These are phyloP conservation scores for Anoplophora glabripennis DNA, from an alignment of 1,140 invertebrate genomes.

Conservation along the genomic window DNA sequence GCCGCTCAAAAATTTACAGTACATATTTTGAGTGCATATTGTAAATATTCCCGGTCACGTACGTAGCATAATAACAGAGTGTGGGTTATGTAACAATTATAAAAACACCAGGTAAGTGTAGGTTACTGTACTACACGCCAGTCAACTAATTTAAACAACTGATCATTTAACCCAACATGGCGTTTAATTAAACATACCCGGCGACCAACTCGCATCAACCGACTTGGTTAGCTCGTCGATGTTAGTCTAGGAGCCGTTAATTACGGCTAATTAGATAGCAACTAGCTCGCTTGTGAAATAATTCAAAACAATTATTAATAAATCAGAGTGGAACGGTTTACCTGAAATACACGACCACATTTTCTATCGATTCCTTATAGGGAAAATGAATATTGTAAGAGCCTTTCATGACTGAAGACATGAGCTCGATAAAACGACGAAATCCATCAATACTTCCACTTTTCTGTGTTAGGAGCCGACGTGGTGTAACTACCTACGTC, in stretches of 20 bases:
- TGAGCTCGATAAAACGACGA: slow-evolving; percentile 16
- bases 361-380: slow-evolving; percentile 25
- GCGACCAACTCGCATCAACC: not conserved
- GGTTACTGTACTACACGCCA: slow-evolving; percentile 29
- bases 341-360: slow-evolving; percentile 13
- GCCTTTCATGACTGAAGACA: slow-evolving; percentile 11
- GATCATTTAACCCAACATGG: slow-evolving; percentile 23
- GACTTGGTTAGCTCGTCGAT: not conserved
- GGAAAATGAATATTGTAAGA: slow-evolving; percentile 18
- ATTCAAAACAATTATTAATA: slow-evolving; percentile 39
- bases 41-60: not conserved
- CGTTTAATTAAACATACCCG: slow-evolving; percentile 23
- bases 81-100: not conserved
- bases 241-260: slow-evolving; percentile 18
- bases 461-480: not conserved
- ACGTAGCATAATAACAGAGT: too few relatives aligned
- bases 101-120: slow-evolving; percentile 18
- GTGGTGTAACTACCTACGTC: too few relatives aligned
- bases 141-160: slow-evolving; percentile 37
- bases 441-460: slow-evolving; percentile 10
- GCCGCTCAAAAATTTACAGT: too few relatives aligned
- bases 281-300: slow-evolving; percentile 28
- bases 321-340: slow-evolving; percentile 28
- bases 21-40: not conserved
- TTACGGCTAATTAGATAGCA: slow-evolving; percentile 27